These are phyloP conservation scores for Drosophila macrospina DNA, from an alignment of 2,888 invertebrate genomes.

Conservation along the genomic window DNA sequence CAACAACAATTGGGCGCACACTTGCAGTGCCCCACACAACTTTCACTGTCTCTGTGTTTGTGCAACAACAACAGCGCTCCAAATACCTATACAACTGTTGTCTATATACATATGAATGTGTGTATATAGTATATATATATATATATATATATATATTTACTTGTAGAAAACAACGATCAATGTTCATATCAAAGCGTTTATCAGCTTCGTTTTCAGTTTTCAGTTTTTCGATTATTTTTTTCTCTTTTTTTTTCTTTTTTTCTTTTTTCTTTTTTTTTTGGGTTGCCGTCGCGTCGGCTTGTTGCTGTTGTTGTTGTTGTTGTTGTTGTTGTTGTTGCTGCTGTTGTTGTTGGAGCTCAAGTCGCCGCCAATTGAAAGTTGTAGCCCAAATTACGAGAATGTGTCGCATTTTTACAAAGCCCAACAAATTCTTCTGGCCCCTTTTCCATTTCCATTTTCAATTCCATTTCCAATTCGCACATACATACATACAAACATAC, in stretches of 20 bases:
- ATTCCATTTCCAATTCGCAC: neutral
- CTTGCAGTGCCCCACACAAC: slow-evolving; percentile 43
- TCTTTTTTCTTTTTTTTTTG: slow-evolving; percentile 7
- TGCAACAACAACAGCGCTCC: slow-evolving; percentile 23
- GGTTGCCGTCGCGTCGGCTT: slow-evolving; percentile 6
- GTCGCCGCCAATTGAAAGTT: slow-evolving; percentile 65
- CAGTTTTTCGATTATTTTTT: slow-evolving; percentile 19
- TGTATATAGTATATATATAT: neutral
- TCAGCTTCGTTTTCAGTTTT: slow-evolving; percentile 58
- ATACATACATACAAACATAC: neutral
- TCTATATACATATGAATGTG: slow-evolving; percentile 10
- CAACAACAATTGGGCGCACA: neutral
- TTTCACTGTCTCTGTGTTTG: slow-evolving; percentile 60
- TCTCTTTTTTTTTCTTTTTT: neutral
- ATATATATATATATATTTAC: slow-evolving; percentile 1
- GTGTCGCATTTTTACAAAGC: slow-evolving; percentile 37
- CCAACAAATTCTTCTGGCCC: slow-evolving; percentile 49
- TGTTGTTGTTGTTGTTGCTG: too few relatives aligned
- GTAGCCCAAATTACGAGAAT: slow-evolving; percentile 65
- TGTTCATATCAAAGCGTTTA: slow-evolving; percentile 59
- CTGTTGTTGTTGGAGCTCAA: slow-evolving; percentile 14
- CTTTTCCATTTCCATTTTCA: slow-evolving; percentile 22
- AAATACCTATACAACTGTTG: slow-evolving; percentile 14
- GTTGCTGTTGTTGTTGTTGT: too few relatives aligned
- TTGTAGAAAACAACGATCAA: slow-evolving; percentile 43